Percentiles rank a stretch among this genome's conserved stretches.
phyloP scores from a whole-genome alignment of 2,113 vertebrate genomes.

The Calcarius ornatus region DNA sequence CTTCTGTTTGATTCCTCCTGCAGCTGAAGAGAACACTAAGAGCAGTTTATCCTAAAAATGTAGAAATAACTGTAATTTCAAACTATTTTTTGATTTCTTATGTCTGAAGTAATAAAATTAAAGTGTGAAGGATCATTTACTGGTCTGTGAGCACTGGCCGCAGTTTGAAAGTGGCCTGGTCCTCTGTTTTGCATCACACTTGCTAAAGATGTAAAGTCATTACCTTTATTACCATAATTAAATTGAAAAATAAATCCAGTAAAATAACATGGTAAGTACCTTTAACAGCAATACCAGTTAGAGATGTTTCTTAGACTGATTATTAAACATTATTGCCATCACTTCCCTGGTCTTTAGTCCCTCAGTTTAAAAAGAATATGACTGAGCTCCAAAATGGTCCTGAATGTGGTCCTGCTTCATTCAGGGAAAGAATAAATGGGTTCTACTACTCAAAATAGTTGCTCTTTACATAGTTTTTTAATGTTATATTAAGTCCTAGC shows the following conservation, averaged over 20 bases:
- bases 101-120: background rate
- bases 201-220: slow-evolving; percentile 70
- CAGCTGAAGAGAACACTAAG: background rate
- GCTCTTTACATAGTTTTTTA: background rate
- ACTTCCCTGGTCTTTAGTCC: background rate
- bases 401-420: background rate
- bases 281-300: background rate
- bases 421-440: background rate
- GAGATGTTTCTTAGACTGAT: background rate
- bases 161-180: slow-evolving; percentile 69
- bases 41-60: background rate
- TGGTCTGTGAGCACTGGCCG: slow-evolving; percentile 62
- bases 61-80: background rate
- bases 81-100: background rate
- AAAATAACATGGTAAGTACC: background rate
- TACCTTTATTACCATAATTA: background rate
- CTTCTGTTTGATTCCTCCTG: background rate
- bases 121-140: slow-evolving; percentile 24
- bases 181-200: slow-evolving; percentile 80
- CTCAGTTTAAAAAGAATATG: background rate
- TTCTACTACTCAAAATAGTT: background rate
- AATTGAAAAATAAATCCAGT: background rate
- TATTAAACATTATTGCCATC: background rate
- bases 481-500: background rate
- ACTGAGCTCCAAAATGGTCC: background rate